These are phyloP conservation scores for Propsilocerus akamusi DNA, from an alignment of 1,140 invertebrate species.

Conservation along the genomic window DNA sequence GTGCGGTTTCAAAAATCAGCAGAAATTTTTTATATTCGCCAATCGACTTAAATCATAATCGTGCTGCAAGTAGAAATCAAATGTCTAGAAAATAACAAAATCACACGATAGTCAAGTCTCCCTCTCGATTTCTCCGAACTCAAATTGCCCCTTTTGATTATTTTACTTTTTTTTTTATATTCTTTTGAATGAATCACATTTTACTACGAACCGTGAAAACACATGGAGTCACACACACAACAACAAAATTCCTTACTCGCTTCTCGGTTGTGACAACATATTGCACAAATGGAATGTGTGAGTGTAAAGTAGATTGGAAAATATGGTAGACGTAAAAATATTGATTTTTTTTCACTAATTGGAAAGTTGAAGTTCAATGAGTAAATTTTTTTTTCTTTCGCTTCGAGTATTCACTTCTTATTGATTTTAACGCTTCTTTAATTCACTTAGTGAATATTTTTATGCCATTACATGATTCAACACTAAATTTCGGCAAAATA, in stretches of 20 bases:
- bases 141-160: too few species aligned
- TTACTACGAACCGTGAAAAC: constrained; percentile 1
- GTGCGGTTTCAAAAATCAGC: neutral
- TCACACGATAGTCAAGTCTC: neutral
- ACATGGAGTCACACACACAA: neutral
- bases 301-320: too few species aligned
- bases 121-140: neutral
- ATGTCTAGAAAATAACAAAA: neutral
- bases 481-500: too few species aligned
- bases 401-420: too few species aligned
- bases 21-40: neutral
- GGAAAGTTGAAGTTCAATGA: too few species aligned
- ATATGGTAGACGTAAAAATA: constrained; percentile 2
- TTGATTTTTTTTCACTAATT: constrained; percentile 1
- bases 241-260: neutral
- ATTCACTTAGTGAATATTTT: too few species aligned
- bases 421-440: too few species aligned
- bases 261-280: neutral
- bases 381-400: too few species aligned
- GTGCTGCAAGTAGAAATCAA: neutral
- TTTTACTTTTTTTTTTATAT: too few species aligned
- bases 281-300: neutral
- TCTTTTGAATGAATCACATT: constrained; percentile 3
- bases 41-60: neutral
- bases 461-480: too few species aligned